These are phyloP conservation scores for Clarias platycephalus DNA, from an alignment of 2,797 vertebrate genomes.

Conservation along the genomic window DNA sequence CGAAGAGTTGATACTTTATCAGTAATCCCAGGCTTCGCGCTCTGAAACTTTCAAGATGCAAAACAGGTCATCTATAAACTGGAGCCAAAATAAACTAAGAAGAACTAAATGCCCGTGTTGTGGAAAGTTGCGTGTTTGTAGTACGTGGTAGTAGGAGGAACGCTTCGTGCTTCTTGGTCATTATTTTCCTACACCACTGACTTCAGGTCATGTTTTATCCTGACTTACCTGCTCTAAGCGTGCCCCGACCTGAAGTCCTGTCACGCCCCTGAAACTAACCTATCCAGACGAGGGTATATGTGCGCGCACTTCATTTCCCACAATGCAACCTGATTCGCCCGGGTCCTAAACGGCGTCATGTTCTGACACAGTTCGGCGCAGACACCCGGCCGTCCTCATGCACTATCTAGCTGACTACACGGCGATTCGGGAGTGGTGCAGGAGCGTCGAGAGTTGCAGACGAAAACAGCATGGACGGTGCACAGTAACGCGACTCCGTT, in stretches of 20 bases:
- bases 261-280: constrained; percentile 70
- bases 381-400: not conserved
- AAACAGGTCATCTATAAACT: no score
- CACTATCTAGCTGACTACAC: not conserved
- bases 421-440: not conserved
- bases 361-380: not conserved
- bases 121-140: not conserved
- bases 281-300: constrained; percentile 58
- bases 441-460: not conserved
- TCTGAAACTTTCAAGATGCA: no score
- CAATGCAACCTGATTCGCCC: constrained; percentile 60
- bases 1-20: no score
- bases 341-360: not conserved
- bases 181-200: not conserved
- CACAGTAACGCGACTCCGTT: constrained; percentile 46
- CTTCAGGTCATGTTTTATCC: not conserved
- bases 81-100: no score
- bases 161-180: not conserved
- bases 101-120: no score
- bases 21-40: no score
- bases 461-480: constrained; percentile 55
- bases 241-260: not conserved
- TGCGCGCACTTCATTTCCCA: constrained; percentile 71
- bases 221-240: not conserved
- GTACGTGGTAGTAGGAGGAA: not conserved